Evolutionary conservation across 1,140 invertebrate species (phyloP), one percentile per base, ranked within the genome.

Genomic region (Lethrus apterus): DNA sequence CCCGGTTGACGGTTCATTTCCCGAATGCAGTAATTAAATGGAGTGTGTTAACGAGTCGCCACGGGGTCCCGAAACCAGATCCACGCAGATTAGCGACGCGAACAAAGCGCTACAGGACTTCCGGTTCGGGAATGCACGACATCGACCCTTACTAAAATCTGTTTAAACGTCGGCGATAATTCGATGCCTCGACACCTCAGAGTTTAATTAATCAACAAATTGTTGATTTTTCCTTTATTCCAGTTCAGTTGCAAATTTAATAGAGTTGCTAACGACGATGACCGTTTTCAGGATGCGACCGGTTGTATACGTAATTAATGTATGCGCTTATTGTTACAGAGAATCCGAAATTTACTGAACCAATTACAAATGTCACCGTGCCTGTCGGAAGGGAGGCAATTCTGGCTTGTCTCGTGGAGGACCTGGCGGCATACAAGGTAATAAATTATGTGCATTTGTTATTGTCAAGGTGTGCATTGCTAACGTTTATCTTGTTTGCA

Each of bases 381-480:
- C 74, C 83, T 2, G 73, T 84, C 3, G 81, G 84, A n/a, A 69
- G 84, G 21, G 84, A 87, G 59, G 83, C 82, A 4, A 72, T 80
- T 18, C 70, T 88, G 26, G 77, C 79, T 5, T 88, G 84, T 55
- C 72, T 78, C 18, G 83, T 87, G 11, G 79, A 85, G 57, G 81
- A 85, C 63, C 65, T 87, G 56, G 80, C 80, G 48, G 77, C 75
- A 20, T 87, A 78, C 61, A 86, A 86, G 76, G 84, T 86, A 71
- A 42, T 19, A 38, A 38, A 38, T 38, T 17, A 20, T n/a, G n/a
- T n/a, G n/a, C n/a, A n/a, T n/a, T n/a, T n/a, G n/a, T n/a, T n/a
- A n/a, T n/a, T n/a, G n/a, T n/a, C n/a, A n/a, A n/a, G n/a, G n/a
- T n/a, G n/a, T n/a, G n/a, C n/a, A n/a, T n/a, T n/a, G n/a, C n/a